Evolutionary conservation across 2,113 vertebrate species (phyloP).

Genomic region (Sander lucioperca): DNA sequence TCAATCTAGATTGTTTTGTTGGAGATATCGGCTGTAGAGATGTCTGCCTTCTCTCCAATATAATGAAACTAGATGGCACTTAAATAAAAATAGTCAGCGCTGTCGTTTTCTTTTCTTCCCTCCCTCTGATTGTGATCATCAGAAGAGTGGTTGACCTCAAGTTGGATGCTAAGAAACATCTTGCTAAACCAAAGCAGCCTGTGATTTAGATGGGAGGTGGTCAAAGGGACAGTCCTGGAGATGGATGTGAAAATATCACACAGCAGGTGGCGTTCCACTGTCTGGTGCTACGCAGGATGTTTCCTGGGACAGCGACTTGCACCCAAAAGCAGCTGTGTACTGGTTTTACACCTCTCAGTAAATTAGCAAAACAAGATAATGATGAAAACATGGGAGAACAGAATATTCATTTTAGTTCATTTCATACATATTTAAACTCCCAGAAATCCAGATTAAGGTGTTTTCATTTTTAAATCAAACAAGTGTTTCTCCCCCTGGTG

Average conservation of each 20-base stretch:
- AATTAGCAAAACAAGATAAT: neutral
- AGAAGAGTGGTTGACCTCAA: neutral
- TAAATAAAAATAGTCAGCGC: too few species aligned
- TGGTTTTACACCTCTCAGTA: neutral
- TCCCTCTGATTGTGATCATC: too few species aligned
- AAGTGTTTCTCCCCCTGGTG: too few species aligned
- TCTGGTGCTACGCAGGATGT: too few species aligned
- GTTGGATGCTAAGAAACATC: neutral
- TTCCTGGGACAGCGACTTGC: neutral
- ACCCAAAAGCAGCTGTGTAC: neutral
- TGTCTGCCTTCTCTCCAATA: too few species aligned
- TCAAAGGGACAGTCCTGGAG: neutral
- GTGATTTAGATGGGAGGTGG: neutral
- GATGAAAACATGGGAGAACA: neutral
- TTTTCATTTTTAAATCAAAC: neutral
- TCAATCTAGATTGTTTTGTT: too few species aligned
- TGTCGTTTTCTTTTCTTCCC: too few species aligned
- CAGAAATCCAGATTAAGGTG: neutral
- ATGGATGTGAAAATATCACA: neutral
- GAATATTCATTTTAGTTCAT: neutral
- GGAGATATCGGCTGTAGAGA: too few species aligned
- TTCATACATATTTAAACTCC: neutral
- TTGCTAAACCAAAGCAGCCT: neutral
- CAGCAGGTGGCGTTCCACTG: neutral
- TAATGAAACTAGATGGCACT: too few species aligned